Evolutionary conservation across 2,888 invertebrate genomes (phyloP), one percentile per base, ranked within the genome.

Genomic region (Petrolisthes manimaculis): DNA sequence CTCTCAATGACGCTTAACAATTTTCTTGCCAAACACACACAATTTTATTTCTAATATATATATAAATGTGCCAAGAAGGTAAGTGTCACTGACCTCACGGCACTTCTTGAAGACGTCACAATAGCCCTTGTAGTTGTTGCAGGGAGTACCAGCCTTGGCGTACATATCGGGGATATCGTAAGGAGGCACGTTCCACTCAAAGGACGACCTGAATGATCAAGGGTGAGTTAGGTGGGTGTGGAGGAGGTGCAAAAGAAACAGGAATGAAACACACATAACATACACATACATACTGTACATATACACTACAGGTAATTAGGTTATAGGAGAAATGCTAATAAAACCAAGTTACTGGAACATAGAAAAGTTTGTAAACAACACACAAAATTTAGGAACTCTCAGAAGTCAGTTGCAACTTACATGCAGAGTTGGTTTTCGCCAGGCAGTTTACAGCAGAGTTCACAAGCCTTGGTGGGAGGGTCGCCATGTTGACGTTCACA

Each of bases 81-180:
- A 3, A 77, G n/a, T 18, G 18, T 21, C 21, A 88, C 92, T 91
- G 91, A 94, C 94, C 94, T 97, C 97, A 92, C 98, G 95, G 93
- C 98, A 98, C 92, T 95, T 95, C 93, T 96, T 95, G 92, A 95
- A 95, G 85, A 95, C 95, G 92, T 95, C 95, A 92, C 95, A 95
- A 92, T 95, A 95, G 93, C 98, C 97, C 93, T 97, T 97, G 93
- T 97, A 97, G 93, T 97, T 97, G 93, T 97, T 97, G 93, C 98
- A 98, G 0, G 98, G 97, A 83, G 97, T 97, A 88, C 98, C 98
- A 0, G 98, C 97, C 92, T 97, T 97, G 55, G 97, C 96, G 93
- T 96, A 97, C 96, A 97, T 97, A 92, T 97, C 97, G 0, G 98
- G 98, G 92, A 98, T 96, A 93, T 98, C 97, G 92, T 96, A 97